Evolutionary conservation across 2,797 vertebrate species (phyloP).

Genomic region (Clarias fuscus): DNA sequence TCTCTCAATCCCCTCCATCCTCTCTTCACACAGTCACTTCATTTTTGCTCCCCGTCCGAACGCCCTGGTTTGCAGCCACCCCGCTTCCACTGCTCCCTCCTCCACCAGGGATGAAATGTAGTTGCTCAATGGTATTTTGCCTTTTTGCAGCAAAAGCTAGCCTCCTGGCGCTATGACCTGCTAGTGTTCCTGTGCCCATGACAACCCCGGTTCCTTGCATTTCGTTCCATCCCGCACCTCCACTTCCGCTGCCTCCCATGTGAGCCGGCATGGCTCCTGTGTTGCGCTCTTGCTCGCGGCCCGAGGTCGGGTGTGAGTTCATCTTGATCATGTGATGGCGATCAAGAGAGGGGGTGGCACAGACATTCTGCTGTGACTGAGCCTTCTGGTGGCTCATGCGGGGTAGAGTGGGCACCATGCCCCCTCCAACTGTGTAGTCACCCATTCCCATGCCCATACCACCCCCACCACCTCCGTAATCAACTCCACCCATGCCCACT

Average conservation of each 20-base stretch:
- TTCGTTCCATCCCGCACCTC: conserved; percentile 74
- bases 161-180: conserved; percentile 79
- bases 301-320: conserved; percentile 85
- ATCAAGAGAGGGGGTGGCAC: conserved; percentile 81
- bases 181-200: conserved; percentile 81
- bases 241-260: conserved; percentile 74
- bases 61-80: conserved; percentile 81
- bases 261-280: conserved; percentile 71
- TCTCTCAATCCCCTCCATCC: conserved; percentile 28
- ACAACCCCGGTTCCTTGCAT: conserved; percentile 73
- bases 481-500: conserved; percentile 56
- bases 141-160: conserved; percentile 86
- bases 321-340: conserved; percentile 89
- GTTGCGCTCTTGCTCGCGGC: conserved; percentile 78
- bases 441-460: conserved; percentile 38
- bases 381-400: conserved; percentile 80
- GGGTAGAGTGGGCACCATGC: conserved; percentile 78
- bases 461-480: conserved; percentile 53
- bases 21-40: conserved; percentile 87
- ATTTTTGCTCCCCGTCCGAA: conserved; percentile 91
- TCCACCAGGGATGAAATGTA: conserved; percentile 90
- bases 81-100: conserved; percentile 66
- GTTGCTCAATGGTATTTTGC: conserved; percentile 92
- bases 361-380: conserved; percentile 84
- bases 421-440: conserved; percentile 62